These are phyloP conservation scores for Etheostoma cragini DNA, from an alignment of 2,113 vertebrate genomes.

Conservation along the genomic window DNA sequence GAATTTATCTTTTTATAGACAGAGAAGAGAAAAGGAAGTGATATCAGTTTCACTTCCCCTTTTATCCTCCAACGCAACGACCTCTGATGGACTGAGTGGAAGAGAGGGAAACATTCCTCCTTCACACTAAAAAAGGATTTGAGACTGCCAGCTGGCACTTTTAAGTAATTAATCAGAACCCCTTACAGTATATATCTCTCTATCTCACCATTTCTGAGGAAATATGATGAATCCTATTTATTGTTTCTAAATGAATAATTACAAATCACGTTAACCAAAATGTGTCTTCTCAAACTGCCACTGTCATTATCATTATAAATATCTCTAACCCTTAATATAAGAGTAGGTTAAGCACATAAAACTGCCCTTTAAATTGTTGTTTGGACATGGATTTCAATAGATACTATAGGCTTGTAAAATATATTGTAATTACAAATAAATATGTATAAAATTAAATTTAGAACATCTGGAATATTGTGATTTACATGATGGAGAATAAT, in stretches of 20 bases:
- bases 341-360: background rate
- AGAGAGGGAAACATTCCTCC: constrained; percentile 9
- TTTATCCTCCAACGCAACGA: background rate
- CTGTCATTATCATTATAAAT: too few species aligned
- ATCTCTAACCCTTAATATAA: background rate
- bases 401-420: too few species aligned
- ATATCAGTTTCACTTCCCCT: constrained; percentile 13
- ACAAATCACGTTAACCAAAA: background rate
- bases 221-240: background rate
- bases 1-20: background rate
- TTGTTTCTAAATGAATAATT: background rate
- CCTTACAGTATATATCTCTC: too few species aligned
- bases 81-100: constrained; percentile 7
- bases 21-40: constrained; percentile 22
- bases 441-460: background rate
- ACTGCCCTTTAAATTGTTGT: background rate
- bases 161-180: too few species aligned
- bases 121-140: constrained; percentile 17
- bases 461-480: too few species aligned
- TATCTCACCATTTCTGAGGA: background rate
- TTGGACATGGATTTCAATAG: background rate
- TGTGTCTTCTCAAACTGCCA: background rate
- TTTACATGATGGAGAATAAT: background rate
- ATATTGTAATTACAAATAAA: background rate
- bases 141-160: background rate